Evolutionary conservation across 2,113 vertebrate species (phyloP), one percentile per base, ranked within the genome.

Genomic region (Chrysemys picta): DNA sequence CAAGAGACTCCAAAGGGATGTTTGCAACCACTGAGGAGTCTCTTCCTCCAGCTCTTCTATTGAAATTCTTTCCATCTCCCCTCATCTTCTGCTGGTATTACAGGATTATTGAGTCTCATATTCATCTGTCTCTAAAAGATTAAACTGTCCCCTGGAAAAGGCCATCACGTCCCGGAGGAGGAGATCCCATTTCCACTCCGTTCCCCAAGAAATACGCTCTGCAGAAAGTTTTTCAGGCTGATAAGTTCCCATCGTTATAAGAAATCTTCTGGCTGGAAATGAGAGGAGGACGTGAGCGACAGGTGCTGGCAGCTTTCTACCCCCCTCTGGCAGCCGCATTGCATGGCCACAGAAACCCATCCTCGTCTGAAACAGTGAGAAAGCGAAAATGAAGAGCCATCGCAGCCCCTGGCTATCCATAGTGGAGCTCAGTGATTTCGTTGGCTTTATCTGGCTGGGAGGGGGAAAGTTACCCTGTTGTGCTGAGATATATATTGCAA

Each of bases 91-190:
- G 96, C 95, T 96, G 96, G 97, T 90, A 96, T 95, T 96, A 95
- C 91, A 27, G 56, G 96, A 97, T 97, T 96, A 98, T 84, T 91
- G 96, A 95, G 91, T 53, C 96, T 98, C 97, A 95, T 96, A 96
- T 90, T 98, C 98, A 97, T 97, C 98, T 97, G 96, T 98, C 97
- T 98, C 94, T 96, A 56, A 97, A 98, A 98, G 97, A 98, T 98
- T 98, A 98, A 98, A 98, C 94, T 88, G 79, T 97, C 97, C 96
- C 94, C 96, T 96, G 96, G 93, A 98, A 98, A 98, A 98, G 95
- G 97, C 98, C 97, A 98, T 96, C 81, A 86, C 7, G 0, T 97
- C 97, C 96, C 96, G 4, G 90, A 98, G 97, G 97, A 98, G 87
- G 81, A 91, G 81, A 98, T 96, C 95, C 94, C 94, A 94, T 97